phyloP scores from a whole-genome alignment of 2,888 invertebrate genomes.

The Platycheirus rosarum region DNA sequence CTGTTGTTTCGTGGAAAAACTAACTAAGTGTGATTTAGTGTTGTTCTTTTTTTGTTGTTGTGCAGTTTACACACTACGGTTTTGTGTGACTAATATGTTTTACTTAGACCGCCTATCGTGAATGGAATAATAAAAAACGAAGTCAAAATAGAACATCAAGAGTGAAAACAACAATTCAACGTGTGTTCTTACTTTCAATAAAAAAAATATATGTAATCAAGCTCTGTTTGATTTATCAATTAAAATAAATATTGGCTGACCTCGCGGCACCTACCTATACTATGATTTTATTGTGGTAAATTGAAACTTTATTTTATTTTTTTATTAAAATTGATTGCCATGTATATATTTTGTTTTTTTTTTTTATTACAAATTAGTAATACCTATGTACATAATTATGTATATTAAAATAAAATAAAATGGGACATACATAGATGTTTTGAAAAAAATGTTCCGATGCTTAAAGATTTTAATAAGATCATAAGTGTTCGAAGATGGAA shows the following conservation, averaged over 20 bases:
- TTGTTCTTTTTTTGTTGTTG: slow-evolving; percentile 22
- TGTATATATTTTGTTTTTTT: neutral
- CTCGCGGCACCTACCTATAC: slow-evolving; percentile 48
- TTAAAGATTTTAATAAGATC: too few species aligned
- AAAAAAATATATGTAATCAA: too few species aligned
- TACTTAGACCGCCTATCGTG: slow-evolving; percentile 32
- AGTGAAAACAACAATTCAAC: slow-evolving; percentile 23
- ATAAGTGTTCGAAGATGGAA: too few species aligned
- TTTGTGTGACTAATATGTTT: slow-evolving; percentile 55
- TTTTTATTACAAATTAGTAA: too few species aligned
- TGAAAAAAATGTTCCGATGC: too few species aligned
- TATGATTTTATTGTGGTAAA: slow-evolving; percentile 67
- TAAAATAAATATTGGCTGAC: slow-evolving; percentile 44
- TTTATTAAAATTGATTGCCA: slow-evolving; percentile 4
- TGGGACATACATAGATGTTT: too few species aligned
- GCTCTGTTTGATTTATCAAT: slow-evolving; percentile 49
- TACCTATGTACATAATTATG: too few species aligned
- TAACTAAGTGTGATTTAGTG: slow-evolving; percentile 40
- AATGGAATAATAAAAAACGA: slow-evolving; percentile 47
- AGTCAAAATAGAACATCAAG: slow-evolving; percentile 2
- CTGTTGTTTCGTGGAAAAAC: slow-evolving; percentile 49
- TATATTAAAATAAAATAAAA: too few species aligned
- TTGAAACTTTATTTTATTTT: slow-evolving; percentile 39
- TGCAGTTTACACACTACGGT: slow-evolving; percentile 29
- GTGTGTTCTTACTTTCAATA: slow-evolving; percentile 37